Base-by-base conservation (phyloP, 2,888 invertebrate species). In the Drosophila flavopinicola region DNA sequence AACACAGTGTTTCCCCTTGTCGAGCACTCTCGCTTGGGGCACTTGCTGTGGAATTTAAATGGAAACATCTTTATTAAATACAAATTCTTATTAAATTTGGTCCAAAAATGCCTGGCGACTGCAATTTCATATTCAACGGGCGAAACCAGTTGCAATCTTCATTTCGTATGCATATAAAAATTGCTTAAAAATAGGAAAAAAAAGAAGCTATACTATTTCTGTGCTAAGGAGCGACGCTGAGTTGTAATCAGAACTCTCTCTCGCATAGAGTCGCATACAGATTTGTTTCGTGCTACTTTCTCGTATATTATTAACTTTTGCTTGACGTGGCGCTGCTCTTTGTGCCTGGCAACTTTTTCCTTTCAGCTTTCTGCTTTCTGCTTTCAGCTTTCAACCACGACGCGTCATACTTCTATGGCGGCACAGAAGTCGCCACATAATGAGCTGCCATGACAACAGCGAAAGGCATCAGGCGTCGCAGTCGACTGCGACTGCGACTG, bases 371-470 rank as follows among this genome's bases (percentile, higher is more conserved):
- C 37, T 6, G 10, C 17, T 6, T 7, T 6, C 17, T 17, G n/a
- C 3, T n/a, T 37, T 17, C 6, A n/a, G 6, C 2, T 29, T 44
- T 44, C 27, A 53, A 61, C 30, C 32, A 35, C 13, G 17, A 47
- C 42, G 25, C 45, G 33, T 53, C 33, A 54, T 48, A 44, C 58
- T 41, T 52, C 39, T 48, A 56, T 67, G 64, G 49, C 20, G 47
- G 48, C 47, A 24, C 42, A 57, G 61, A 30, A 57, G 44, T 35
- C 39, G 65, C 76, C 71, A 59, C 78, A 78, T 82, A 82, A 82
- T 82, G 85, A 82, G 80, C 80, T 83, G 66, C 63, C 76, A 66
- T 58, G 61, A 70, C 75, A 66, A 66, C 61, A 75, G 58, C 54
- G 63, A 67, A 66, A 79, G 75, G 60, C 77, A 71, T 65, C 67